Evolutionary conservation across 37 sponge, comb jelly and placozoan genomes (phyloP).

Genomic region (Axinella damicornis): DNA sequence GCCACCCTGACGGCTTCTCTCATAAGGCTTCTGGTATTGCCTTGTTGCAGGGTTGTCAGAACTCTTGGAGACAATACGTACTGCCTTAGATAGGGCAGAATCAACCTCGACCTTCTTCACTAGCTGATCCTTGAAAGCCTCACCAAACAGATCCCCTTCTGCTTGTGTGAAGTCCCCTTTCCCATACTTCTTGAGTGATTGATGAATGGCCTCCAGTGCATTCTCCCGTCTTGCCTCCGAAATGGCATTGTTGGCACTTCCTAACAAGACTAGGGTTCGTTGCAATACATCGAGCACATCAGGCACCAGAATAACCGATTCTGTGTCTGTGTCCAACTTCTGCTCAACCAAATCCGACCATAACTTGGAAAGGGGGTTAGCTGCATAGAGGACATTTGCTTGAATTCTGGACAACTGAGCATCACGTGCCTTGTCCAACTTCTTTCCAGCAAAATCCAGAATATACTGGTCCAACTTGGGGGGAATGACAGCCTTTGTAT

Average conservation of each 20-base stretch:
- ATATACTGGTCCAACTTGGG: background rate
- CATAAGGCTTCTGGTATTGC: too few relatives aligned
- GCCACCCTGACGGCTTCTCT: background rate
- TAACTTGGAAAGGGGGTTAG: background rate
- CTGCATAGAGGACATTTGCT: background rate
- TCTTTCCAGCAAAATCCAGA: background rate
- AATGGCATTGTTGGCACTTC: background rate
- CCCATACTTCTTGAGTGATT: background rate
- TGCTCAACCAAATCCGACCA: slow-evolving; percentile 2
- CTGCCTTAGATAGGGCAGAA: background rate
- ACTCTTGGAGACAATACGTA: background rate
- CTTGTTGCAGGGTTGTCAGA: background rate
- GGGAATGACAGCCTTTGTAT: background rate
- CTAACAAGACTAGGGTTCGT: background rate
- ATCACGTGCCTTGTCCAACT: slow-evolving; percentile 1
- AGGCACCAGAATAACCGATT: background rate
- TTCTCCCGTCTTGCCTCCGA: background rate
- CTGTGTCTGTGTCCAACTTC: background rate
- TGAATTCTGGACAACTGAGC: background rate
- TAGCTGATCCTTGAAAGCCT: background rate
- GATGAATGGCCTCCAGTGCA: slow-evolving; percentile 2
- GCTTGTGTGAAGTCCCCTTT: slow-evolving; percentile 1
- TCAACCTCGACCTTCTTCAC: slow-evolving; percentile 34
- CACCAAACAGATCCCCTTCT: background rate
- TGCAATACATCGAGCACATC: background rate